A percentile compares a stretch with the other conserved stretches of the same genome.
Conservation (phyloP, 1,140 invertebrate genomes). For the Venustaconcha ellipsiformis region DNA sequence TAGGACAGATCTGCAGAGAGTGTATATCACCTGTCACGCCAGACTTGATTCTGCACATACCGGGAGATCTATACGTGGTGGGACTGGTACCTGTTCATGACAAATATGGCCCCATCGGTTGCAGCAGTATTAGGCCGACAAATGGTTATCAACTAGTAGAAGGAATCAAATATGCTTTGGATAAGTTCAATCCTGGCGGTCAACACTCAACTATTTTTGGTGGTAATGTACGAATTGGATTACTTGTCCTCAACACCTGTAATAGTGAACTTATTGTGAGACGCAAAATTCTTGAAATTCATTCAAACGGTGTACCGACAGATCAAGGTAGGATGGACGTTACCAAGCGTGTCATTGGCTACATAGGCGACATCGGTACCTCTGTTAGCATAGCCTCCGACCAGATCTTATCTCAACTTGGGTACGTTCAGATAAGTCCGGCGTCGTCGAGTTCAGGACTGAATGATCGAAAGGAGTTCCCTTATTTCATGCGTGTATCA, state of each 20-base stretch:
- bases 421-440: slow-evolving; percentile 77
- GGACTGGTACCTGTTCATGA: too few relatives aligned
- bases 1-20: too few relatives aligned
- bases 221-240: background rate
- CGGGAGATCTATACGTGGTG: too few relatives aligned
- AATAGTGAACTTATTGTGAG: slow-evolving; percentile 13
- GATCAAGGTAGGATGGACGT: slow-evolving; percentile 42
- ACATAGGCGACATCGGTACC: slow-evolving; percentile 20
- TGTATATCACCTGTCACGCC: too few relatives aligned
- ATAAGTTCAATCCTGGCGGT: too few relatives aligned
- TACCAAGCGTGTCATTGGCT: slow-evolving; percentile 25
- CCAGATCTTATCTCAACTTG: slow-evolving; percentile 13
- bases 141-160: too few relatives aligned
- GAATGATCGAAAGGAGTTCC: slow-evolving; percentile 80
- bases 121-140: too few relatives aligned
- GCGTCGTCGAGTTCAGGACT: slow-evolving; percentile 80
- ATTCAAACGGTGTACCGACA: slow-evolving; percentile 3
- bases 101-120: too few relatives aligned
- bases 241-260: slow-evolving; percentile 21
- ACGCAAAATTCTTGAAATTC: slow-evolving; percentile 15
- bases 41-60: too few relatives aligned
- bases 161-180: too few relatives aligned
- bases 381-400: slow-evolving; percentile 20
- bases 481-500: slow-evolving; percentile 82
- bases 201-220: too few relatives aligned